Base-by-base conservation (phyloP, 2,113 vertebrate species). In the Syrrhaptes paradoxus region DNA sequence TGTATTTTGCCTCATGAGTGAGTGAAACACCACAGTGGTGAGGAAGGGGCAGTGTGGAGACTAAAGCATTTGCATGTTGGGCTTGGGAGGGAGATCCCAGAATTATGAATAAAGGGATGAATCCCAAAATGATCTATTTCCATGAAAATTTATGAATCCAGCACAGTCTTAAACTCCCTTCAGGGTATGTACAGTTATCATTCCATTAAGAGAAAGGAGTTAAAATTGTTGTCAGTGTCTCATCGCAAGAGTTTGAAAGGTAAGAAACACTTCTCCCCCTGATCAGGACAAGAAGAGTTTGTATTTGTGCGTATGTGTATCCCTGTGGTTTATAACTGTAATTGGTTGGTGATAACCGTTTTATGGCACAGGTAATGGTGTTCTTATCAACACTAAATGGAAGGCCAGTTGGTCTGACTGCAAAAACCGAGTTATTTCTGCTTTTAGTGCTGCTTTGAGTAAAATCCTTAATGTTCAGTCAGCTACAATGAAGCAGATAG, bases 81-180 rank as follows among this genome's bases (percentile, higher is more conserved):
- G 7, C 9, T 26, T 76, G 21, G 22, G 46, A 48, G 16, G 13
- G 57, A 70, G 14, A 15, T 76, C 61, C 34, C 70, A 57, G 45
- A 63, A 43, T 49, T 5, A 41, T 20, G 21, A 25, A 10, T 65
- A 45, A 4, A 68, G 7, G 41, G 36, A 59, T 32, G 38, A 65
- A 84, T 70, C 16, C 29, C 31, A 11, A 70, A 13, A 81, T n/a
- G 2, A 19, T n/a, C 12, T 74, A 21, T 62, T 89, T 82, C 38
- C 10, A 22, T 59, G 28, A n/a, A 19, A 48, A 24, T 55, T 73
- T 67, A 51, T 41, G 11, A 77, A 58, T 51, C 25, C 62, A 34
- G 3, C 13, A 43, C 14, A 57, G 3, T 43, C 29, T 77, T 36
- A 78, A 66, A 31, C 3, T 2, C 3, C 1, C 0, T 13, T 18